Evolutionary conservation across 2,888 invertebrate species (phyloP), one percentile per base, ranked within the genome.

Genomic region (Acanthosepion lycidas): DNA sequence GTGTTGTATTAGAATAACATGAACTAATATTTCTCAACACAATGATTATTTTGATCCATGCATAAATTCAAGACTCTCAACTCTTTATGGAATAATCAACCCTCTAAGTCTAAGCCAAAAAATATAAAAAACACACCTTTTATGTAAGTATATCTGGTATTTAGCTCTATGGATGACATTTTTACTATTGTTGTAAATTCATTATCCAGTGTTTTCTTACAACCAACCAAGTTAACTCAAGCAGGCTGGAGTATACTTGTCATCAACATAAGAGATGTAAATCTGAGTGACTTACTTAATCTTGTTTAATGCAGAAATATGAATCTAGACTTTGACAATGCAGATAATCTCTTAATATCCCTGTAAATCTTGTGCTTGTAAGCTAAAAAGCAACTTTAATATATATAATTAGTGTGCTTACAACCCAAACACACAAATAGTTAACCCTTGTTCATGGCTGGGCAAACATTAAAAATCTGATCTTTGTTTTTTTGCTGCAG

Each of bases 261-360:
- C n/a, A 15, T n/a, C 28, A 78, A n/a, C n/a, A n/a, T 78, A 26
- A 64, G n/a, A n/a, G n/a, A n/a, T 78, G 78, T 78, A 78, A 78
- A 78, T n/a, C 78, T 8, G 78, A 78, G 15, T 78, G 78, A 78
- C 78, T 78, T 28, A 78, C 78, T 78, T 78, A 78, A 78, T 78
- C 78, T 78, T 78, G 28, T 78, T 78, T n/a, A 78, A 78, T n/a
- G n/a, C 78, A 78, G 78, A 78, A 78, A 78, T 78, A 78, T 78
- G 78, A 78, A 78, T 78, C 78, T 78, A 78, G 12, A 78, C n/a
- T 2, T 78, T 78, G 78, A 78, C 78, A 78, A 78, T 78, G n/a
- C 78, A 78, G 78, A 28, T 78, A 78, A 78, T 78, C 78, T 78
- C 78, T 78, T 78, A 78, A 78, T 78, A 78, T 78, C 78, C n/a